Percentiles rank a stretch among this genome's conserved stretches.
phyloP scores from a whole-genome alignment of 1,140 invertebrate genomes.

The Cyrtorhinus lividipennis region DNA sequence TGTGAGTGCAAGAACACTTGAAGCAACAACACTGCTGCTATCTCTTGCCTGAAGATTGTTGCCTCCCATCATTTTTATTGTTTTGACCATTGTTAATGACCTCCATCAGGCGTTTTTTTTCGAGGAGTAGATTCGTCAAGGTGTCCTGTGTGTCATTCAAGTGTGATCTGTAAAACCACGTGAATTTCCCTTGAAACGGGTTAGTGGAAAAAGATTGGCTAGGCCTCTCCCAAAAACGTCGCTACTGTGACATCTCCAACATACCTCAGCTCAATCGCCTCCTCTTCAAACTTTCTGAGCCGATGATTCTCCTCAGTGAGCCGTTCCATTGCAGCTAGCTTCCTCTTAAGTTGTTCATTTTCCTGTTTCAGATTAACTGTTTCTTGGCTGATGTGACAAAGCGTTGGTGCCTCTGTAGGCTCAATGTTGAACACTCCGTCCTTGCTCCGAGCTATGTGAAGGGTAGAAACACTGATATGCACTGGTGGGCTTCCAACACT shows the following conservation, averaged over 20 bases:
- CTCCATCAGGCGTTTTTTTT: conserved; percentile 56
- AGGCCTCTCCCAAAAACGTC: too few relatives aligned
- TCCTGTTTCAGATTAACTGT: conserved; percentile 34
- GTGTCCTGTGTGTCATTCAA: conserved; percentile 53
- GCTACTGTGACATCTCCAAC: not conserved
- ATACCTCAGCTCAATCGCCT: conserved; percentile 39
- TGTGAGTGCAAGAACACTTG: conserved; percentile 33
- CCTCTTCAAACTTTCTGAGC: conserved; percentile 42
- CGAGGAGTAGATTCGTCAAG: conserved; percentile 47
- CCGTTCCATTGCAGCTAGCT: conserved; percentile 41
- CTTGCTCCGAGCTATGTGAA: conserved; percentile 48
- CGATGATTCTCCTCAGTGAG: conserved; percentile 45
- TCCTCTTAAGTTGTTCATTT: conserved; percentile 46
- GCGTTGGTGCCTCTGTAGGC: conserved; percentile 29
- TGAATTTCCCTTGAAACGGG: not conserved
- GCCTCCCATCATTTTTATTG: conserved; percentile 33
- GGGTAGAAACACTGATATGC: conserved; percentile 52
- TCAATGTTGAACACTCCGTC: conserved; percentile 59
- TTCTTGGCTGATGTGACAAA: conserved; percentile 9
- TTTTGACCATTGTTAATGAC: conserved; percentile 28
- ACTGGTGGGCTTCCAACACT: conserved; percentile 47
- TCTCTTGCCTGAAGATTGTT: conserved; percentile 39
- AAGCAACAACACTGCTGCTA: conserved; percentile 49
- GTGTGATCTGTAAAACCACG: conserved; percentile 30
- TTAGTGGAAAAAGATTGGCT: not conserved